Conservation (phyloP, 2,888 invertebrate genomes). For the Synanthedon andrenaeformis region DNA sequence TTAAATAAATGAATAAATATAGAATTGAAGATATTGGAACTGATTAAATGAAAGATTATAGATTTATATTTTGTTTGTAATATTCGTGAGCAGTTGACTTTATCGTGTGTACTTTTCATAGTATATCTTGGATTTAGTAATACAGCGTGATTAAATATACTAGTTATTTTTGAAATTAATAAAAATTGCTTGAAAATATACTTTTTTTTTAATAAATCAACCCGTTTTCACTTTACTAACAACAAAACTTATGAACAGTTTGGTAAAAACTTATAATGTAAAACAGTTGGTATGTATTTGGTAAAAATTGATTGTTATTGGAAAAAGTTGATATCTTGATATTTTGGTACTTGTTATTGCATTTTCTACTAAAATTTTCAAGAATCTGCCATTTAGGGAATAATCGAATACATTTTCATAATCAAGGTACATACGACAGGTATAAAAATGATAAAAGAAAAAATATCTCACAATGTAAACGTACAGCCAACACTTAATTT, state of each 20-base stretch:
- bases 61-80: slow-evolving; percentile 27
- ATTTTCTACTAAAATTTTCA: too few relatives aligned
- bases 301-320: too few relatives aligned
- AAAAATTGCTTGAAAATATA: slow-evolving; percentile 58
- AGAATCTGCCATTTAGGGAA: too few relatives aligned
- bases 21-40: slow-evolving; percentile 34
- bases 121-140: slow-evolving; percentile 54
- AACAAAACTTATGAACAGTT: not conserved
- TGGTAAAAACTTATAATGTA: too few relatives aligned
- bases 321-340: too few relatives aligned
- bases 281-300: too few relatives aligned
- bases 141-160: slow-evolving; percentile 55
- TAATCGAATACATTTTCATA: too few relatives aligned
- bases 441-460: too few relatives aligned
- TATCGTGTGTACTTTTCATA: slow-evolving; percentile 59
- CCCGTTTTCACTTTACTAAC: not conserved
- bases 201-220: slow-evolving; percentile 9
- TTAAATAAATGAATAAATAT: slow-evolving; percentile 13
- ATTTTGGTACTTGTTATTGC: too few relatives aligned
- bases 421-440: too few relatives aligned
- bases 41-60: slow-evolving; percentile 28
- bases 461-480: too few relatives aligned
- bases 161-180: slow-evolving; percentile 67
- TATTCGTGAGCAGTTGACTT: slow-evolving; percentile 27
- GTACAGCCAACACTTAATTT: too few relatives aligned